Evolutionary conservation across 2,797 vertebrate species (phyloP).

Genomic region (Capromys pilorides): DNA sequence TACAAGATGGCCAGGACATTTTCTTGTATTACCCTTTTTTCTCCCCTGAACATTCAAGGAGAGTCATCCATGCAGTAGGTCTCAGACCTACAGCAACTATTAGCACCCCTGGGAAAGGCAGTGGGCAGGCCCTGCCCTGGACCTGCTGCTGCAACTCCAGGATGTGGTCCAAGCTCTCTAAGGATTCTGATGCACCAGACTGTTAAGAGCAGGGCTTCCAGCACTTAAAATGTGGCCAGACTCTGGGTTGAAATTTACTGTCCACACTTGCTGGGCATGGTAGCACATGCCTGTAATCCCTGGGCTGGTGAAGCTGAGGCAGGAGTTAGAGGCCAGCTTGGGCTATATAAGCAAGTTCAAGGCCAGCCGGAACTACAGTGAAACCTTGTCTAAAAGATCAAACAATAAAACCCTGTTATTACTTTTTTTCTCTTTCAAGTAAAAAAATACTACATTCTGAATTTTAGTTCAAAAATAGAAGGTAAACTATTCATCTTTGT

Average conservation of each 20-base stretch:
- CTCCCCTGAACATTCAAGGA: not conserved
- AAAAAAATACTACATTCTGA: not conserved
- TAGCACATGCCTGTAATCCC: no score
- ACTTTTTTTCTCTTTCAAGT: no score
- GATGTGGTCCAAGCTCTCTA: not conserved
- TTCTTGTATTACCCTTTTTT: not conserved
- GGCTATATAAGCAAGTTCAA: no score
- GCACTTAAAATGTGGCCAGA: not conserved
- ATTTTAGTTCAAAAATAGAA: not conserved
- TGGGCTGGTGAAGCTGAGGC: no score
- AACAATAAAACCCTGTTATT: no score
- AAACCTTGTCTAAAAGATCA: no score
- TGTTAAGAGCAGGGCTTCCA: not conserved
- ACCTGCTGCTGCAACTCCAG: not conserved
- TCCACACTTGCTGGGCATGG: not conserved
- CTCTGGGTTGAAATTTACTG: not conserved
- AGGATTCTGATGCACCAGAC: not conserved
- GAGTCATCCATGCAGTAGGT: not conserved
- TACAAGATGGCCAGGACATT: not conserved
- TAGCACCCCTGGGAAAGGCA: not conserved
- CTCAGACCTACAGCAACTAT: not conserved
- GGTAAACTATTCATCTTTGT: not conserved
- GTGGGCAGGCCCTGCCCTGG: accelerated
- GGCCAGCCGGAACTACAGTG: no score
- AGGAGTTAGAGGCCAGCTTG: no score